These are phyloP conservation scores for Isurus oxyrinchus DNA, from an alignment of 2,113 vertebrate genomes.

Conservation along the genomic window DNA sequence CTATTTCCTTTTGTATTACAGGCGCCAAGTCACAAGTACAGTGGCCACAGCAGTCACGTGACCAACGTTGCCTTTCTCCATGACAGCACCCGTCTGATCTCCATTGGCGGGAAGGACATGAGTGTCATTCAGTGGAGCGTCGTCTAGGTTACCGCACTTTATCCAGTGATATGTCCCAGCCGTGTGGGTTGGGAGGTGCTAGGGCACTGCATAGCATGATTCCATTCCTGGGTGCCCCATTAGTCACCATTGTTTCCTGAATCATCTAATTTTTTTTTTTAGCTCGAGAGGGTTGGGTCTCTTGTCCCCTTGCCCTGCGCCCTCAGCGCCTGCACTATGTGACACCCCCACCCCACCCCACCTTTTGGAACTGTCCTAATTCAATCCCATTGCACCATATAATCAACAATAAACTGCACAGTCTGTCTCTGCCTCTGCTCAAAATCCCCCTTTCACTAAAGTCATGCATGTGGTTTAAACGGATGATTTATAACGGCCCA, in stretches of 20 bases:
- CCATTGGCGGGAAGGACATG: conserved; percentile 80
- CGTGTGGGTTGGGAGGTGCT: not conserved
- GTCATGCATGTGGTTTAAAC: not conserved
- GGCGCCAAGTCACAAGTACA: conserved; percentile 71
- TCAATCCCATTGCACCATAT: not conserved
- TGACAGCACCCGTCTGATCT: conserved; percentile 69
- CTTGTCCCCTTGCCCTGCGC: no score
- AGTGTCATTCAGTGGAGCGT: conserved; percentile 80
- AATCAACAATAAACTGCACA: not conserved
- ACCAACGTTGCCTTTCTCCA: conserved; percentile 82
- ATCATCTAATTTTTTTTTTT: not conserved
- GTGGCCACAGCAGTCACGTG: conserved; percentile 91
- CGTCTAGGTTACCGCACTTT: conserved; percentile 51
- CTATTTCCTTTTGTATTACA: conserved; percentile 42
- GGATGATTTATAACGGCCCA: not conserved
- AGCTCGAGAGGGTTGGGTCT: not conserved
- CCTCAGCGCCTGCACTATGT: not conserved
- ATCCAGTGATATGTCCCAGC: not conserved
- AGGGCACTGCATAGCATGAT: not conserved
- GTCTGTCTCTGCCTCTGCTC: not conserved
- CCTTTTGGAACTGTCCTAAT: no score
- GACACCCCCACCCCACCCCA: no score
- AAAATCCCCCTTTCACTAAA: not conserved
- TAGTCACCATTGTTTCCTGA: not conserved
- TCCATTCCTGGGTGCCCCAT: not conserved